Evolutionary conservation across 2,888 invertebrate species (phyloP), one percentile per base, ranked within the genome.

Genomic region (Ectemnius lituratus): DNA sequence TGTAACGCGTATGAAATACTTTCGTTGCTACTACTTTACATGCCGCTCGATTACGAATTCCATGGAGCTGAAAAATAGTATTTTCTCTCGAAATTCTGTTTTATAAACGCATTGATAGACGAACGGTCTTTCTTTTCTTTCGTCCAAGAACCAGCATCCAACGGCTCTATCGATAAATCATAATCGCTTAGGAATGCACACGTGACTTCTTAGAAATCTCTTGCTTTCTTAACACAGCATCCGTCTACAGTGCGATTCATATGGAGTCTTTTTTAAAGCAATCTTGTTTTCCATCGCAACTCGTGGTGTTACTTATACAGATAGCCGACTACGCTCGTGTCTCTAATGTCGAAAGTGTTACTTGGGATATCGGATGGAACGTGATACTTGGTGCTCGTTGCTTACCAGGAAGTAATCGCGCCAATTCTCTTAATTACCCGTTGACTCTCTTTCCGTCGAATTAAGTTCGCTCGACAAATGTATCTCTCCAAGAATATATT

Each of bases 291-390:
- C 62, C 67, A 16, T 57, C 45, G 45, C 2, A 18, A 57, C 16
- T 52, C 23, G 2, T 23, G 62, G 59, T 68, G 27, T 62, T 70
- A 66, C 60, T 71, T 61, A 60, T 60, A 66, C 60, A 75, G 64
- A 75, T 27, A 60, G 47, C 59, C 37, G 58, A n/a, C 4, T 6
- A 4, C 28, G 37, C 37, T 75, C 76, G 62, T 63, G 16, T 77
- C 76, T 75, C 75, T 46, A 71, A 68, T 68, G 60, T 67, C 64
- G 66, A 75, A 75, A 75, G 60, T 47, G 46, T 66, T 45, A 16
- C 45, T 14, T 13, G 14, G 52, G n/a, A 20, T 45, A 49, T 70
- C 67, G 5, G 20, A 18, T 4, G 62, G 45, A 75, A 71, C 46
- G n/a, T 56, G 68, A 71, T 67, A 68, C 16, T 37, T 23, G 37